Conservation (phyloP, 2,113 vertebrate genomes). For the Callipepla squamata region DNA sequence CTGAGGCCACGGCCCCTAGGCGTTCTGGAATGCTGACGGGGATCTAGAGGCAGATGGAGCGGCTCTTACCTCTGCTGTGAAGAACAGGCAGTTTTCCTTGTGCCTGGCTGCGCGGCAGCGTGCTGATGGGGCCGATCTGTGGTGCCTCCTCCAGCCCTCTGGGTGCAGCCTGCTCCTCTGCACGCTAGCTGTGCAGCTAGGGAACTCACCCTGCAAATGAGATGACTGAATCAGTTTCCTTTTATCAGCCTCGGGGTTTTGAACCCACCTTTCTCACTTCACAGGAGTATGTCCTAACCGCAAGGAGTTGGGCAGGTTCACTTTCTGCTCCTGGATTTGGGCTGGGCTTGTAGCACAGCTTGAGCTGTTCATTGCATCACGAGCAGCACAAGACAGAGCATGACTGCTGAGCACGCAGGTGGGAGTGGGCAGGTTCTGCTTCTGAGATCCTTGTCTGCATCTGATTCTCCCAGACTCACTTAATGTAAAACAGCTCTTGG, state of each 20-base stretch:
- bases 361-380: neutral
- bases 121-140: neutral
- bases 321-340: neutral
- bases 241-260: constrained; percentile 5
- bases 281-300: constrained; percentile 5
- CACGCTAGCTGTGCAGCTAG: neutral
- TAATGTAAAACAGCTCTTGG: constrained; percentile 19
- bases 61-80: neutral
- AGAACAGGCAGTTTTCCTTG: fast-evolving
- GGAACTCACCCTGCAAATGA: neutral
- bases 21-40: neutral
- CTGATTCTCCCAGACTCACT: neutral
- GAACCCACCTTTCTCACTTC: neutral
- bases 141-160: neutral
- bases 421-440: neutral
- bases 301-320: neutral
- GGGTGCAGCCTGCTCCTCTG: neutral
- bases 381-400: constrained; percentile 42
- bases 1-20: neutral
- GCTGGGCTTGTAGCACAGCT: constrained; percentile 18
- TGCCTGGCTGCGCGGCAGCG: fast-evolving
- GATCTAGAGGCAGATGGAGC: neutral
- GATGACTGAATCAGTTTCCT: constrained; percentile 5
- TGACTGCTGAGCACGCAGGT: neutral
- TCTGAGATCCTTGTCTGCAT: constrained; percentile 26